Conservation (phyloP, 2,113 vertebrate genomes). For the human (Homo sapiens) region DNA sequence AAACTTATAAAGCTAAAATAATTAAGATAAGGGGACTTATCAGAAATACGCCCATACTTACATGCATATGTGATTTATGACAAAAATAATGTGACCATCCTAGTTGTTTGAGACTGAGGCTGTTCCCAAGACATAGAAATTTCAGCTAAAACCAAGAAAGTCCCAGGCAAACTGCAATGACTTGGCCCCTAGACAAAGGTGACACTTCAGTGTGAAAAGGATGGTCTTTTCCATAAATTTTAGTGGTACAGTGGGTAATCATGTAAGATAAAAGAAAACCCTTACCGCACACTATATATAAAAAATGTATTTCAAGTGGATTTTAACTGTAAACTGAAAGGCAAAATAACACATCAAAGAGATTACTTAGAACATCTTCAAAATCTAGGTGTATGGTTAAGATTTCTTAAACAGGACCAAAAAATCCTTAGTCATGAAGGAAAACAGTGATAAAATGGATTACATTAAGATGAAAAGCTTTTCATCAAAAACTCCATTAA, state of each 20-base stretch:
- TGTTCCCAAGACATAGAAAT: not conserved
- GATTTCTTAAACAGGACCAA: not conserved
- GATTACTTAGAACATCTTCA: not conserved
- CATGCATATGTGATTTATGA: not conserved
- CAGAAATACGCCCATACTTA: not conserved
- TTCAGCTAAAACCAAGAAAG: not conserved
- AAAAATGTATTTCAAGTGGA: not conserved
- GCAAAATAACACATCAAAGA: not conserved
- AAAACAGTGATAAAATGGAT: constrained; percentile 16
- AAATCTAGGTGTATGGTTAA: not conserved
- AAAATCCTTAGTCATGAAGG: not conserved
- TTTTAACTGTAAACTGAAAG: not conserved
- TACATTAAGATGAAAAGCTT: not conserved
- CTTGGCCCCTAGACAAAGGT: not conserved
- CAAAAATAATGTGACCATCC: not conserved
- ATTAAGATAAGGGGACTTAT: not conserved
- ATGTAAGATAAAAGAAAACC: not conserved
- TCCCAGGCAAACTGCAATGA: not conserved
- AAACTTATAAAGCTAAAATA: not conserved
- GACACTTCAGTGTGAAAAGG: not conserved
- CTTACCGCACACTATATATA: not conserved
- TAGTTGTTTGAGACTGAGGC: not conserved
- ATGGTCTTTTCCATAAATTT: not conserved
- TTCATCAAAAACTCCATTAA: not conserved
- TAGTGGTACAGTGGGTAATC: not conserved